Conservation (phyloP, 2,113 vertebrate species). For the Eulacestoma nigropectus region DNA sequence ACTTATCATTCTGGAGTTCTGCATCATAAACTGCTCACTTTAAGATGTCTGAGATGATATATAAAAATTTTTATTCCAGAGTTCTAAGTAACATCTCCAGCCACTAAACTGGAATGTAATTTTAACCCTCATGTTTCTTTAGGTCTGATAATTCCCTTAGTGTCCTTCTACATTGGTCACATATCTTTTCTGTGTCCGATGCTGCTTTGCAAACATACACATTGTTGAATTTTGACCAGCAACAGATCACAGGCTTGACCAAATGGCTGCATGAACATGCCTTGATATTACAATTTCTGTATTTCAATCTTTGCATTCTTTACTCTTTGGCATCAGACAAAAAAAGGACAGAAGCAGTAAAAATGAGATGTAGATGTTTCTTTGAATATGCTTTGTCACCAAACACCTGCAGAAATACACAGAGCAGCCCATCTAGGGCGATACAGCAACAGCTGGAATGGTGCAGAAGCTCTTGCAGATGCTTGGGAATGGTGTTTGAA, state of each 20-base stretch:
- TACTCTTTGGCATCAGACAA: background rate
- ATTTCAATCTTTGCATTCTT: background rate
- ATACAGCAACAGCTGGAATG: background rate
- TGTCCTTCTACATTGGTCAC: background rate
- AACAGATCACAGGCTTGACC: background rate
- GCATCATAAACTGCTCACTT: background rate
- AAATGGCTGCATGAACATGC: background rate
- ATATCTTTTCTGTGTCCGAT: background rate
- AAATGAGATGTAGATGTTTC: background rate
- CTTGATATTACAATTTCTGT: background rate
- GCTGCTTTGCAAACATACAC: background rate
- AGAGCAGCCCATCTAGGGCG: background rate
- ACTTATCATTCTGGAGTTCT: background rate
- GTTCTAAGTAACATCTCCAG: background rate
- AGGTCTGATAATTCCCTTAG: background rate
- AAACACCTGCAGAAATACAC: background rate
- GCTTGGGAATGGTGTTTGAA: background rate
- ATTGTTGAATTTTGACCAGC: background rate
- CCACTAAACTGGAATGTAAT: background rate
- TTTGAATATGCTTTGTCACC: background rate
- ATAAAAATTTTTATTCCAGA: background rate
- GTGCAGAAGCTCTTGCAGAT: background rate
- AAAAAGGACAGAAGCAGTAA: background rate
- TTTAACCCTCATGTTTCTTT: background rate
- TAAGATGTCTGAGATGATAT: background rate